Percentiles rank a stretch among this genome's conserved stretches.
Evolutionary conservation across 1,140 invertebrate species (phyloP).

Genomic region (Diplogasteroides magnus): DNA sequence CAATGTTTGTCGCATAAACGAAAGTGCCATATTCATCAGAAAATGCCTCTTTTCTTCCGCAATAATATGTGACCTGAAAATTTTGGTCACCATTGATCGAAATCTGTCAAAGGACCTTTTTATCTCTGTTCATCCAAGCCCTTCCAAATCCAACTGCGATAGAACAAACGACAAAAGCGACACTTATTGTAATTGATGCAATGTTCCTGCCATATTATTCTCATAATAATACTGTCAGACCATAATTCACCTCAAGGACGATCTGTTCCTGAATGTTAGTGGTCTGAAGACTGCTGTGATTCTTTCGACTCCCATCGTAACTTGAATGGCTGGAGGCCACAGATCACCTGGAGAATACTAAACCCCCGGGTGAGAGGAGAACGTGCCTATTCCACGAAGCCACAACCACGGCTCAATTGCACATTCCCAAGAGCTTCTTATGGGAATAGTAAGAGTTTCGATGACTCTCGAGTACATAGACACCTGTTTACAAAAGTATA

Average conservation of each 20-base stretch:
- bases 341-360: constrained; percentile 9
- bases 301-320: constrained; percentile 22
- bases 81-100: not conserved
- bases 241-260: constrained; percentile 4
- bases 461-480: constrained; percentile 20
- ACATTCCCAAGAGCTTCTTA: constrained; percentile 27
- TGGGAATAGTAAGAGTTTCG: constrained; percentile 11
- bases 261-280: constrained; percentile 11
- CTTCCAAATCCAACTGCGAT: not conserved
- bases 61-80: constrained; percentile 16
- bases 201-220: too few species aligned
- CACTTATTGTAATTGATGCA: constrained; percentile 6
- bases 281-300: constrained; percentile 18
- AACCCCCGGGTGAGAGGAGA: not conserved
- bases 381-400: constrained; percentile 29
- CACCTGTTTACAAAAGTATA: too few species aligned
- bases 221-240: too few species aligned
- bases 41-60: constrained; percentile 26
- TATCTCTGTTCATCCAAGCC: constrained; percentile 10
- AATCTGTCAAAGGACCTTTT: constrained; percentile 4
- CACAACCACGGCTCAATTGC: constrained; percentile 28
- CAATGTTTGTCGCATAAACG: constrained; percentile 22
- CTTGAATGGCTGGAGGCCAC: constrained; percentile 16
- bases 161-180: not conserved
- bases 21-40: constrained; percentile 17